Evolutionary conservation across 2,797 vertebrate species (phyloP), one percentile per base, ranked within the genome.

Genomic region (Gymnothorax reevesii): DNA sequence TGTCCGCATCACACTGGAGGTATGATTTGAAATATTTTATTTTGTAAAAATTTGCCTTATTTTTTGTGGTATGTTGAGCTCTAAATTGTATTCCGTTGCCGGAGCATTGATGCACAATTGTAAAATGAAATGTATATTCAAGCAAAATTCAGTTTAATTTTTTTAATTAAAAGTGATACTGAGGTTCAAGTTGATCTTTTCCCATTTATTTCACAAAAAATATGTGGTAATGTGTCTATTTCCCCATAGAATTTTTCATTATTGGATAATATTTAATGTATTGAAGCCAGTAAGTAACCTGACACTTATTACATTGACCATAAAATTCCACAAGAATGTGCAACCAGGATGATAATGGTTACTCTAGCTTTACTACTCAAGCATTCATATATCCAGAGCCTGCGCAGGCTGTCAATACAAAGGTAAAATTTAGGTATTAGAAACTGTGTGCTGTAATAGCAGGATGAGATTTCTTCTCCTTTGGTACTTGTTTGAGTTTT

Each of bases 111-210:
- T 15, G 57, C 57, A 69, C 73, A n/a, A 59, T 54, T 57, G 27
- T 75, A 84, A 64, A 82, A n/a, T 62, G 9, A 27, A 87, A 79
- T 88, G 87, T 55, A 85, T 85, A 62, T 84, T 57, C 84, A 87
- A 57, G 55, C 62, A 86, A 69, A 49, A 42, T 77, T 33, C 3
- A 49, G 42, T 83, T 57, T 55, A 20, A 42, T n/a, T 82, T 89
- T 89, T 83, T 88, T 88, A 88, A 60, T 42, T 42, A 88, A 75
- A 6, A n/a, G 57, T 62, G 8, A 88, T 88, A 42, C 22, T 60
- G 69, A 33, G 12, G 25, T 2, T 73, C 69, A 10, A 59, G 10
- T 83, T 57, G 59, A 20, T 90, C 33, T 71, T 73, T 49, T 12
- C 49, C 10, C 83, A 49, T 33, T 83, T 82, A 4, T 5, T 79